These are phyloP conservation scores for Drosophila colorata DNA, from an alignment of 2,888 invertebrate genomes.

Conservation along the genomic window DNA sequence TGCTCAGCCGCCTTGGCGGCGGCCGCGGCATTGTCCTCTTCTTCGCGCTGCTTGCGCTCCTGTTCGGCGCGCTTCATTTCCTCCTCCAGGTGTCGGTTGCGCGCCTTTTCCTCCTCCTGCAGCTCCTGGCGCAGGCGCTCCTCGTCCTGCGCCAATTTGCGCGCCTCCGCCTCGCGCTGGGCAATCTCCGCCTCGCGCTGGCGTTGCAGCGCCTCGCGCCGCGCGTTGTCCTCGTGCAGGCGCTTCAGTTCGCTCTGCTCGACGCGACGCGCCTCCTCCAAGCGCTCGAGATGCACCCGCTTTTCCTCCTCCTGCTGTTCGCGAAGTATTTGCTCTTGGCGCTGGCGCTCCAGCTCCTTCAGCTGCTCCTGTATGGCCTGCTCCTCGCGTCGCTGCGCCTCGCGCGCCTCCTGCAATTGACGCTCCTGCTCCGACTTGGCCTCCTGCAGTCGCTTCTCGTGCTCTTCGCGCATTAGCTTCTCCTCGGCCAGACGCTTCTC, in stretches of 20 bases:
- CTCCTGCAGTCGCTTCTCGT: slow-evolving; percentile 69
- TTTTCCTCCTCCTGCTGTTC: slow-evolving; percentile 82
- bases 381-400: slow-evolving; percentile 74
- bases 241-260: slow-evolving; percentile 79
- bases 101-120: slow-evolving; percentile 67
- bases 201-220: slow-evolving; percentile 72
- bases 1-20: slow-evolving; percentile 63
- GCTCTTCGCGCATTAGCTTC: slow-evolving; percentile 72
- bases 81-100: slow-evolving; percentile 66
- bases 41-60: slow-evolving; percentile 70
- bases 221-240: slow-evolving; percentile 76
- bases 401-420: slow-evolving; percentile 73
- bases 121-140: slow-evolving; percentile 75
- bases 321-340: slow-evolving; percentile 74
- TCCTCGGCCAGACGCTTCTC: slow-evolving; percentile 73
- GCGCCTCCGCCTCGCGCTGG: slow-evolving; percentile 69
- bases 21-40: slow-evolving; percentile 59
- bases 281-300: slow-evolving; percentile 66
- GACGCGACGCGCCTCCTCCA: slow-evolving; percentile 73
- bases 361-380: slow-evolving; percentile 70
- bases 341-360: slow-evolving; percentile 74
- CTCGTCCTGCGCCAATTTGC: slow-evolving; percentile 78
- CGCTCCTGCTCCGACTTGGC: slow-evolving; percentile 77
- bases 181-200: slow-evolving; percentile 81
- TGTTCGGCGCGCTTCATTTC: slow-evolving; percentile 71